These are phyloP conservation scores for Trachythela sp. DNA, from an alignment of 64 coral and sea anemone genomes.

Conservation along the genomic window DNA sequence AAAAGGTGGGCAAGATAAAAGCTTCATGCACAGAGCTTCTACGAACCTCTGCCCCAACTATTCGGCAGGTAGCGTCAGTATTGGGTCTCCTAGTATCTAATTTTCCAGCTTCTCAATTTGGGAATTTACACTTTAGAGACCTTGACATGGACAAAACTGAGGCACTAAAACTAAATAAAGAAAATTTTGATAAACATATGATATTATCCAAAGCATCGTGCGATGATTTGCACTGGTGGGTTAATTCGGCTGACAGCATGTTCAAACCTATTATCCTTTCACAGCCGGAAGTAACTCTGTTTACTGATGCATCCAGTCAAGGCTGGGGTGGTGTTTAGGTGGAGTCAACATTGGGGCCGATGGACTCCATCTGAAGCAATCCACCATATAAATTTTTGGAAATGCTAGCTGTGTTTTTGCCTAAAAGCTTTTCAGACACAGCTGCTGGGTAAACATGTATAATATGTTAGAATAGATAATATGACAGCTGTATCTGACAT, in stretches of 20 bases:
- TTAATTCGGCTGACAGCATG: conserved; percentile 15
- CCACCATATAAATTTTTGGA: conserved; percentile 25
- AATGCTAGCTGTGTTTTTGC: conserved; percentile 27
- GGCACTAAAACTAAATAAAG: too few species aligned
- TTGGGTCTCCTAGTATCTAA: conserved; percentile 16
- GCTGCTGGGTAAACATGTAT: background rate
- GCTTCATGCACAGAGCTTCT: too few species aligned
- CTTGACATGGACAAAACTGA: background rate
- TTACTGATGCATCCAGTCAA: conserved; percentile 33
- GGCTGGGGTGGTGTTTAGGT: conserved; percentile 2
- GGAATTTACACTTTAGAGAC: background rate
- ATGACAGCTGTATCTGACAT: background rate
- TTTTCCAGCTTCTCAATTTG: background rate
- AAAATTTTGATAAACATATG: conserved; percentile 12
- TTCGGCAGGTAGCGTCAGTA: conserved; percentile 35
- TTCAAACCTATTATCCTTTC: conserved; percentile 13
- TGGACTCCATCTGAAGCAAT: conserved; percentile 15
- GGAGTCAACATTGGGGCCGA: background rate
- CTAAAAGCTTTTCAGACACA: background rate
- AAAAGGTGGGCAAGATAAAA: too few species aligned
- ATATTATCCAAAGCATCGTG: background rate
- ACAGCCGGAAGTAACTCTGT: background rate
- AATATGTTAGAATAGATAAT: background rate
- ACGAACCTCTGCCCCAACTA: too few species aligned
- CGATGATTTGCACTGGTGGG: conserved; percentile 25